Evolutionary conservation across 2,888 invertebrate genomes (phyloP), one percentile per base, ranked within the genome.

Genomic region (Plebejus melissa): DNA sequence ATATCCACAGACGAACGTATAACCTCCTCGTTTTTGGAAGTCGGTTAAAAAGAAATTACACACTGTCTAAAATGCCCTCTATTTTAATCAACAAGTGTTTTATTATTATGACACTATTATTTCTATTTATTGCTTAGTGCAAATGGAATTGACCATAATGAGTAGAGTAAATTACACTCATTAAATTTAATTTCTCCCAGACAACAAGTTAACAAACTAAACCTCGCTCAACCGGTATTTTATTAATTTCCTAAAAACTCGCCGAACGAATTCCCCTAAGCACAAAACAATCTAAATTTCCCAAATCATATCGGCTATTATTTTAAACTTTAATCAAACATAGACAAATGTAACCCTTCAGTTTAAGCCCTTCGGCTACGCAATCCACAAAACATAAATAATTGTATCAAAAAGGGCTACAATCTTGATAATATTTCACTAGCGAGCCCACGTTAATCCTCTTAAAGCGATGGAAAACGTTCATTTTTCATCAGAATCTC

Each of bases 381-480:
- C 13, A 32, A 16, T 74, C 57, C 36, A 60, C 58, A 76, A 72
- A 57, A 75, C 72, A 71, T 74, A 69, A 75, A 70, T 74, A 77
- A 46, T 57, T 74, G 11, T 41, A 69, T 60, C 22, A 74, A 75
- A 77, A 75, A 75, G 72, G 75, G 70, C 32, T 57, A 71, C 70
- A 72, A 76, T 71, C 71, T 72, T 76, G 70, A 71, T 60, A 28
- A 76, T 71, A 60, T 76, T 72, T 72, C 71, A 72, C 71, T 71
- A 58, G 71, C 32, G 76, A 76, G 69, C 77, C 75, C 69, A 50
- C 77, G 54, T 69, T 78, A 78, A 81, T 79, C 81, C 77, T 76
- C 78, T 80, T 77, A 77, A 78, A 78, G 77, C 78, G 80, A 78
- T 77, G 77, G 75, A 78, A 79, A 80, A 78, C 75, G 78, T 79